Base-by-base conservation (phyloP, 2,888 invertebrate species). In the Drosophila mettleri region DNA sequence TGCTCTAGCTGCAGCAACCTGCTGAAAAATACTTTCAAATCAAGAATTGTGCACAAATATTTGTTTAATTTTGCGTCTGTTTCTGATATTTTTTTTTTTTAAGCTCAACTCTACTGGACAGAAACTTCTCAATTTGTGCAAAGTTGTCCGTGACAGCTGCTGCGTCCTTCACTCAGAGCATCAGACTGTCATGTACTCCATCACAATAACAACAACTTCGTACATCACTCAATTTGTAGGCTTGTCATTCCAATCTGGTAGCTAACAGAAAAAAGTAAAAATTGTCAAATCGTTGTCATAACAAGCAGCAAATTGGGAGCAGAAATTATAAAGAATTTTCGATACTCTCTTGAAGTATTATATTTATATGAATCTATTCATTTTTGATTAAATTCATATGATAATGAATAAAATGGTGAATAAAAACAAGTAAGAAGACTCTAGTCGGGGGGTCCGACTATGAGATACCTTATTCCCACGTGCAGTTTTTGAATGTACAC, bases 201-300 rank as follows among this genome's bases (percentile, higher is more conserved):
- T 69, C 55, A 52, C 39, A 45, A 8, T 39, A 62, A n/a, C 27
- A 20, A 46, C 31, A 46, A 45, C 48, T 48, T 6, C 36, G 52
- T 34, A 57, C 54, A 62, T 69, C 61, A 68, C 74, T 70, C 64
- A 74, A 78, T 74, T 74, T 74, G 65, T 63, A 60, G 58, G 53
- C 43, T 57, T 66, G 66, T 62, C 66, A 33, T 45, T 45, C 18
- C 36, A 60, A 54, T 58, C 61, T 59, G 70, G 22, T 43, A 51
- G 64, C 69, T 34, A 24, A 14, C 41, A 43, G 24, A 45, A 16
- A 51, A 33, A 31, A 22, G 22, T 8, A 22, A n/a, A 22, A 54
- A 66, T 55, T 82, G 75, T 75, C 72, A 75, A 75, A 73, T 64
- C 58, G 58, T 48, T 71, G 52, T 46, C 51, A 73, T 63, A 73